Evolutionary conservation across 2,888 invertebrate species (phyloP).

Genomic region (Ormyrus labotus): DNA sequence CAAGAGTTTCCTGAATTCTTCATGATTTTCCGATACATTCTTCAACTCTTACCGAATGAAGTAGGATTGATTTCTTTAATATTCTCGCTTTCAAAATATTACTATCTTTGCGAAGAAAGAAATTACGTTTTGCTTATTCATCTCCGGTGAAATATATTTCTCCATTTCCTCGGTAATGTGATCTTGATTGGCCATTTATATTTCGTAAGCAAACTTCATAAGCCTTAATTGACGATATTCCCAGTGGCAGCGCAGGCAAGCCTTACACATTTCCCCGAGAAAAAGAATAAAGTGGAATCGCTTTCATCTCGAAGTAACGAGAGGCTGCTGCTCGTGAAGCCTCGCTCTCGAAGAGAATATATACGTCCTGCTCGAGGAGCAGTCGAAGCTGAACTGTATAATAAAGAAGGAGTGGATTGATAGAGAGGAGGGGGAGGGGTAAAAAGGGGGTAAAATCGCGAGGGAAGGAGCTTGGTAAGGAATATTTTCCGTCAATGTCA

Average conservation of each 20-base stretch:
- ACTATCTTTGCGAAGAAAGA: too few species aligned
- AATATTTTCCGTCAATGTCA: conserved; percentile 15
- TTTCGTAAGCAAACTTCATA: neutral
- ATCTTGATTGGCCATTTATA: neutral
- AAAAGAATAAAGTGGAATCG: neutral
- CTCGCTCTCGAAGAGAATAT: neutral
- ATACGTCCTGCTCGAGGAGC: neutral
- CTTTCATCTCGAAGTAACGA: conserved; percentile 7
- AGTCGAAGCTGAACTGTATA: neutral
- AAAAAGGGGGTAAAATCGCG: neutral
- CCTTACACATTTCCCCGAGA: too few species aligned
- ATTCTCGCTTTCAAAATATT: too few species aligned
- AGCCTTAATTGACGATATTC: neutral
- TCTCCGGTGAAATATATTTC: too few species aligned
- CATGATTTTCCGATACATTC: neutral
- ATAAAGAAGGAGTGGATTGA: neutral
- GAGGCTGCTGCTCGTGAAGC: conserved; percentile 11
- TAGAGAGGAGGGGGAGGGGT: neutral
- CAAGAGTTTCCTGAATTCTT: neutral
- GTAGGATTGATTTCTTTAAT: too few species aligned
- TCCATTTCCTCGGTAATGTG: neutral
- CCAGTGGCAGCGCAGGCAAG: neutral
- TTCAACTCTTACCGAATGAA: neutral
- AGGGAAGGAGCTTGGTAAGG: conserved; percentile 7
- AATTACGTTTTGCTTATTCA: too few species aligned